Conservation (phyloP, 2,113 vertebrate genomes). For the Onychostruthus taczanowskii region DNA sequence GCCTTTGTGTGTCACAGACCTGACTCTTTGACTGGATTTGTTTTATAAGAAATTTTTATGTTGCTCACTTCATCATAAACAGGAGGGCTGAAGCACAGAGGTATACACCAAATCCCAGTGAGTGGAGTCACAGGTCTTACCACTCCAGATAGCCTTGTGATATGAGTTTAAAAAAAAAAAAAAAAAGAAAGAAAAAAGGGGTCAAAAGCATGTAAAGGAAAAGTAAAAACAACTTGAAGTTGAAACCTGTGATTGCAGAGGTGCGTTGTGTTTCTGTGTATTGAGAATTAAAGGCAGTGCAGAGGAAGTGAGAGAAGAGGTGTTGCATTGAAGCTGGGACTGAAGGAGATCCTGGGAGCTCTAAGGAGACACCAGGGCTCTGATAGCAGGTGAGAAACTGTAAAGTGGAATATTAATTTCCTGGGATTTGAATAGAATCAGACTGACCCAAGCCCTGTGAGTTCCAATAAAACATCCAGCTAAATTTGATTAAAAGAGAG, state of each 20-base stretch:
- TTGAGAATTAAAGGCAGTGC: background rate
- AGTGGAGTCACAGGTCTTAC: background rate
- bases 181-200: fast-evolving
- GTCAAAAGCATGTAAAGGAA: background rate
- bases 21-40: background rate
- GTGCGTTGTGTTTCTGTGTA: background rate
- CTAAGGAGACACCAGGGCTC: background rate
- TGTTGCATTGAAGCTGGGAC: background rate
- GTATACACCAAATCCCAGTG: background rate
- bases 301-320: background rate
- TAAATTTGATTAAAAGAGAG: background rate
- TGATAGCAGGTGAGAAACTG: background rate
- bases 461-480: background rate
- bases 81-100: background rate
- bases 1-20: background rate
- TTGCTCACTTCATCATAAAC: background rate
- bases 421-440: background rate
- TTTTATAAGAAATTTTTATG: background rate
- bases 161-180: background rate
- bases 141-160: background rate
- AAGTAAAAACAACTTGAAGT: background rate
- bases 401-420: conserved; percentile 1
- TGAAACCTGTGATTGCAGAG: background rate
- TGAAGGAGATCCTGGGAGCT: background rate
- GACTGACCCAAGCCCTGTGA: background rate